These are phyloP conservation scores for Podabrus alpinus DNA, from an alignment of 2,888 invertebrate genomes.

Conservation along the genomic window DNA sequence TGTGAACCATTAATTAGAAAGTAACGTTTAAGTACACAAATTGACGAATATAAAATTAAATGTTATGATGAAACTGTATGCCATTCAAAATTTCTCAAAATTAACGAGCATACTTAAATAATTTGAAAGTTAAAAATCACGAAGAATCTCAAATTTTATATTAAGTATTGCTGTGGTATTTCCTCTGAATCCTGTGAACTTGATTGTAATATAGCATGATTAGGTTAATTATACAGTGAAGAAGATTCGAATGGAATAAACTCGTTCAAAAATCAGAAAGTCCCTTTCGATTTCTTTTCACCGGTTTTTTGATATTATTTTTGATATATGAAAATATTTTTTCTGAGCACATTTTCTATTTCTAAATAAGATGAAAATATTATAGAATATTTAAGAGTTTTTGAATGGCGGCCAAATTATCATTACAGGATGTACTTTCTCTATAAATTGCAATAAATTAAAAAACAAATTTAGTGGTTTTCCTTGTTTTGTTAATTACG, in stretches of 20 bases:
- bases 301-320: no score
- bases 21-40: neutral
- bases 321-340: no score
- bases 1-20: neutral
- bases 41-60: neutral
- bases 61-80: neutral
- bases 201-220: neutral
- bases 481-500: no score
- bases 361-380: no score
- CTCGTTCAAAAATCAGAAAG: neutral
- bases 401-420: no score
- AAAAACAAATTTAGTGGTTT: no score
- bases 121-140: neutral
- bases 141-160: neutral
- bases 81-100: neutral
- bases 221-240: neutral
- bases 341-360: no score
- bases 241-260: neutral
- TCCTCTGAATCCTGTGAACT: neutral
- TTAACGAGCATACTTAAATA: neutral
- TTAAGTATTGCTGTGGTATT: neutral
- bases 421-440: no score
- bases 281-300: no score
- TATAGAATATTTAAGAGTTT: no score
- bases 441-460: no score